Base-by-base conservation (phyloP, 1,140 invertebrate genomes). In the Babylonia areolata region DNA sequence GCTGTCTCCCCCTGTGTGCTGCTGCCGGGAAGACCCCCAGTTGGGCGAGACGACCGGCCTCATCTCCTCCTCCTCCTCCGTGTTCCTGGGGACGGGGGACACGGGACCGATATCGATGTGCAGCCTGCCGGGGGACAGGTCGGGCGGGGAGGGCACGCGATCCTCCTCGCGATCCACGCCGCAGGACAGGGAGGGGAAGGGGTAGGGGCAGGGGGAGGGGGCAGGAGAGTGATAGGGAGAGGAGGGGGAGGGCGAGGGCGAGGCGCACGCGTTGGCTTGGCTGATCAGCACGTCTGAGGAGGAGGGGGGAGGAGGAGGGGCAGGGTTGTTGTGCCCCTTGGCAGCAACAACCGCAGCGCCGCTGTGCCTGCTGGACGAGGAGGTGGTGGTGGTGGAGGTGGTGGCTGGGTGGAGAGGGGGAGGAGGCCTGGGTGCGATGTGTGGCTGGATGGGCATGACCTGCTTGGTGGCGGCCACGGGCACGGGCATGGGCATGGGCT, bases 91-190 rank as follows among this genome's bases (percentile, higher is more conserved):
- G 71, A 37, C 12, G 35, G 71, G 33, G 35, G 71, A 73, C 31
- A 28, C 75, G 6, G 40, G 37, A 17, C 75, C 33, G 28, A 77
- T 39, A 23, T 77, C 75, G 35, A 77, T 77, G 35, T 77, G 75
- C 75, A 77, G 37, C 11, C 75, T 77, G 3, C 75, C 37, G 9
- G 75, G 75, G 35, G 75, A 77, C 11, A 77, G 75, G 37, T 77
- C 75, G 37, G 33, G 12, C 6, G 35, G 20, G 75, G 75, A 40
- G 75, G 37, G 5, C 12, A 64, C 58, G 58, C 28, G 15, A 6
- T 64, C 58, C 20, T 64, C 58, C 12, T 64, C 12, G 28, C 5
- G 28, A 11, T 28, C 23, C 15, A 23, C 58, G 5, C 6, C 58
- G 20, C n/a, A n/a, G n/a, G n/a, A n/a, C n/a, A n/a, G n/a, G n/a